Evolutionary conservation across 2,797 vertebrate species (phyloP).

Genomic region (Phataginus tricuspis): DNA sequence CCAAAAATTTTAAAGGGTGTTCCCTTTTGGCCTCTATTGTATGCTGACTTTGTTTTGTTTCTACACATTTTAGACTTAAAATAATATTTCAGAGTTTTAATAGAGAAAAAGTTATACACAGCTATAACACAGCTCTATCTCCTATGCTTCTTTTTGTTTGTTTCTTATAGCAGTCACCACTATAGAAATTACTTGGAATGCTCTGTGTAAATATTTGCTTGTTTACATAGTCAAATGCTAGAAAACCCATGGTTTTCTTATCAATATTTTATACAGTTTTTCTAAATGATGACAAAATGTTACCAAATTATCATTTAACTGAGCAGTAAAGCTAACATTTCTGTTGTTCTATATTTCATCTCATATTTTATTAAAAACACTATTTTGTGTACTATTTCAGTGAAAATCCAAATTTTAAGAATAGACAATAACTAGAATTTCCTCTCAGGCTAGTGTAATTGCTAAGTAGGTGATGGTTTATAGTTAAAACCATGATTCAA

Average conservation of each 20-base stretch:
- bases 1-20: background rate
- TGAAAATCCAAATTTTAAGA: slow-evolving; percentile 9
- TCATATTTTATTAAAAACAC: slow-evolving; percentile 24
- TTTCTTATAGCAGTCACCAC: background rate
- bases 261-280: background rate
- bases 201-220: background rate
- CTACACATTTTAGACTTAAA: background rate
- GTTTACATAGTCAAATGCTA: background rate
- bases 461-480: slow-evolving; percentile 46
- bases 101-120: background rate
- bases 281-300: background rate
- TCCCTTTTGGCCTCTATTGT: background rate
- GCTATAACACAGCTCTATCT: background rate
- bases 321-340: background rate
- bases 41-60: background rate
- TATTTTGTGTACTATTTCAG: background rate
- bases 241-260: background rate
- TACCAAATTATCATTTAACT: background rate
- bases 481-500: slow-evolving; percentile 43
- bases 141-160: background rate
- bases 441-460: background rate
- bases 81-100: background rate
- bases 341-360: background rate
- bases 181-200: background rate
- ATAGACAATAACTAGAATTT: background rate